Base-by-base conservation (phyloP, 2,888 invertebrate genomes). In the Esperia sulphurella region DNA sequence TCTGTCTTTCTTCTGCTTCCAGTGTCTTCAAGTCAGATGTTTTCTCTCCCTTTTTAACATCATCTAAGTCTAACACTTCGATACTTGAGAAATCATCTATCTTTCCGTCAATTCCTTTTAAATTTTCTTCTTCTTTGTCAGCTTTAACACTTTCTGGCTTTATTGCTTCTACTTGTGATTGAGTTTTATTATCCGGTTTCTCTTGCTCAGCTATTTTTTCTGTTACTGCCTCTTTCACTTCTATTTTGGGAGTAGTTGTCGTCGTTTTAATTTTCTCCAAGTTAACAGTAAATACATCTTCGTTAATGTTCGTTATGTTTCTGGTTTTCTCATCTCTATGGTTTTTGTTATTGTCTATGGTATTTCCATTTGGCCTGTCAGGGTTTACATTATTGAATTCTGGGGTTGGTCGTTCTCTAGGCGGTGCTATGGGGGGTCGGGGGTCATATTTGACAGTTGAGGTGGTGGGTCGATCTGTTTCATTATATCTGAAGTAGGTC, bases 401-500 rank as follows among this genome's bases (percentile, higher is more conserved):
- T 56, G 37, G 56, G 48, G 51, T 45, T 12, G 58, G 58, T 33
- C 41, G 43, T 35, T 59, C 56, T 49, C 51, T 53, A 6, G 51
- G 56, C 9, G 53, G 52, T 4, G 42, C 41, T 31, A 49, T 12
- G 12, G 41, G 42, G 5, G 53, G 49, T 14, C 47, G 45, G 9
- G 50, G 55, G 33, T 59, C 51, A 14, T 57, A 41, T 39, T 50
- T 53, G 39, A 49, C 53, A 10, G 47, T 50, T 6, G 65, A 61
- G 8, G 71, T 64, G 8, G 71, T 64, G 6, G 64, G 54, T 1
- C 58, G 52, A 38, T 55, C 55, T 0, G 76, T 75, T 66, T 87
- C 87, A 53, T 87, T 86, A 60, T 80, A 88, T 46, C 76, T 73
- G 57, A 87, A 89, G 58, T 87, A 90, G 0, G 93, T 93, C 57